Conservation (phyloP, 1,140 invertebrate genomes). For the Thalassaphorura encarpata region DNA sequence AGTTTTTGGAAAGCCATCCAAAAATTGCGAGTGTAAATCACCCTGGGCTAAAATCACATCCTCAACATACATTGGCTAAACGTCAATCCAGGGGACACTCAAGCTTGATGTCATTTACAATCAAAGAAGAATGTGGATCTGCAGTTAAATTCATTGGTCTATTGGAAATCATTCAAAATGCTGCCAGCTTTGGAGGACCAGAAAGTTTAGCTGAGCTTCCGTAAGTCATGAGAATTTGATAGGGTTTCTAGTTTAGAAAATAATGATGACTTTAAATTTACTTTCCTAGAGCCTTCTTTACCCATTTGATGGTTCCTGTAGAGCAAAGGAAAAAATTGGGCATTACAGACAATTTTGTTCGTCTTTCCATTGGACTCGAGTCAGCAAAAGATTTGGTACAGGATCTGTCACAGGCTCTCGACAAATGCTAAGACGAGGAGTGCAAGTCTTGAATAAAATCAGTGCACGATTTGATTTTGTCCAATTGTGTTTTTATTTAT, state of each 20-base stretch:
- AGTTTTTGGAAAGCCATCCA: conserved; percentile 46
- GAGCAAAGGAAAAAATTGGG: conserved; percentile 39
- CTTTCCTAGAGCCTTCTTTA: conserved; percentile 11
- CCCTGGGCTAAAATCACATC: too few species aligned
- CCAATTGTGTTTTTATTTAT: too few species aligned
- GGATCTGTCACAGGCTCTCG: conserved; percentile 70
- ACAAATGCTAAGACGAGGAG: conserved; percentile 11
- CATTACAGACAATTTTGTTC: conserved; percentile 74
- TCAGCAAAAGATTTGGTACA: conserved; percentile 69
- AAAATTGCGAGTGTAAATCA: too few species aligned
- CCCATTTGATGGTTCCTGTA: conserved; percentile 8
- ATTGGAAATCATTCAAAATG: background rate
- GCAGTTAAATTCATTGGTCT: too few species aligned
- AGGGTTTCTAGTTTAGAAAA: background rate
- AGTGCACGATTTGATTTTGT: too few species aligned
- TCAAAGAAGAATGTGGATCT: too few species aligned
- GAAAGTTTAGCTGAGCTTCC: conserved; percentile 9
- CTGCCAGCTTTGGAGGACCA: background rate
- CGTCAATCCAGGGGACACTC: too few species aligned
- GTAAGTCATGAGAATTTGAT: background rate
- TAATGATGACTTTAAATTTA: background rate
- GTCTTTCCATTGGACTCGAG: conserved; percentile 87
- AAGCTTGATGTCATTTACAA: too few species aligned
- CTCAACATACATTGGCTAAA: too few species aligned
- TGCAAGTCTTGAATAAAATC: too few species aligned